Evolutionary conservation across 2,113 vertebrate species (phyloP), one percentile per base, ranked within the genome.

Genomic region (Orthonyx spaldingii): DNA sequence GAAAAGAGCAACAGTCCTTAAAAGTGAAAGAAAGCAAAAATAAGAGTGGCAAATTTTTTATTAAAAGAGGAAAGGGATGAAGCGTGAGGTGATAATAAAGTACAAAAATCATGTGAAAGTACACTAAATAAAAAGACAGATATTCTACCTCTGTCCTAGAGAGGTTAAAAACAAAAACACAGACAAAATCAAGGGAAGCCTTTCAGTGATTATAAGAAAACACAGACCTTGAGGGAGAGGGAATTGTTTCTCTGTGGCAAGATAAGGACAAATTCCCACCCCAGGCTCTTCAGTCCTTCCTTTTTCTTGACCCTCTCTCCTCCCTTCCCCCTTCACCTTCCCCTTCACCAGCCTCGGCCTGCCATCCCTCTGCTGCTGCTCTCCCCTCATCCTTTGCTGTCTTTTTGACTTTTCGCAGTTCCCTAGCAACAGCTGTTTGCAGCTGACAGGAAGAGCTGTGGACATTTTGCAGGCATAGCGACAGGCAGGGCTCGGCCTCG

Each of bases 381-480:
- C 66, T 72, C 65, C 74, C 83, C 86, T 85, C 70, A 69, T 92
- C 89, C 69, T 69, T 35, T 16, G 37, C 92, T 78, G 88, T 84
- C 94, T 90, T 92, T 91, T 75, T 80, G 72, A 88, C 89, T 95
- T 89, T 59, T 76, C 23, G 47, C 94, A 94, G 94, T 97, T 96
- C 88, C 93, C 93, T 96, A 96, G 95, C 95, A 97, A 97, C 94
- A 96, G 93, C 93, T 96, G 94, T 89, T 84, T 83, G 64, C 85
- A 80, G 90, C 81, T 32, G 46, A 89, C 72, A 90, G 86, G 68
- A 70, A 83, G 56, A 70, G 64, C 49, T 5, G 16, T 63, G 89
- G 89, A 87, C 87, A 84, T 91, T 94, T 86, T 94, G 82, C 75
- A 86, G 78, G 70, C 69, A n/a, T 16, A 42, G 79, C 0, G 0